Percentiles rank a stretch among this genome's conserved stretches.
phyloP scores from a whole-genome alignment of 1,140 invertebrate genomes.

The Colletes latitarsis region DNA sequence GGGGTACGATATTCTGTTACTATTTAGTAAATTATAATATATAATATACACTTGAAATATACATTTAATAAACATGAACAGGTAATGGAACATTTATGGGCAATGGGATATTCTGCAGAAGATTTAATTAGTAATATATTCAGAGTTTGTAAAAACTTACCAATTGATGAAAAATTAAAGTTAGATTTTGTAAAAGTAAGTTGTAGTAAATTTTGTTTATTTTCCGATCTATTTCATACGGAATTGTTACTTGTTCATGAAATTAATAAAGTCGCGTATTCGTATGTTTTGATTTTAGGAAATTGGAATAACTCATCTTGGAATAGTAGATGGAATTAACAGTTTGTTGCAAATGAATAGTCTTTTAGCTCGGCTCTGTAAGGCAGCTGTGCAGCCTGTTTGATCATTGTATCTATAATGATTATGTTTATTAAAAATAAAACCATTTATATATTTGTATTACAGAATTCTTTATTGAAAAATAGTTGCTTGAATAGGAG shows the following conservation, averaged over 20 bases:
- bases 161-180: slow-evolving; percentile 90
- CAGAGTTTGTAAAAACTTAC: slow-evolving; percentile 93
- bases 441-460: slow-evolving; percentile 48
- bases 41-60: slow-evolving; percentile 14
- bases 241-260: background rate
- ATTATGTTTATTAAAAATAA: slow-evolving; percentile 29
- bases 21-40: background rate
- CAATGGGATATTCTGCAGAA: slow-evolving; percentile 96
- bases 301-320: slow-evolving; percentile 95
- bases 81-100: slow-evolving; percentile 94
- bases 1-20: slow-evolving; percentile 81
- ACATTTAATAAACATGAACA: slow-evolving; percentile 70
- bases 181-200: slow-evolving; percentile 92
- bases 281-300: slow-evolving; percentile 83
- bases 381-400: slow-evolving; percentile 57
- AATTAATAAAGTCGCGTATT: slow-evolving; percentile 37
- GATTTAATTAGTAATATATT: slow-evolving; percentile 98
- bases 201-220: slow-evolving; percentile 19
- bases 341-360: slow-evolving; percentile 95
- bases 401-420: background rate
- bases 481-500: background rate
- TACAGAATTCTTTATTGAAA: slow-evolving; percentile 42
- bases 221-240: too few relatives aligned
- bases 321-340: slow-evolving; percentile 93
- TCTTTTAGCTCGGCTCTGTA: slow-evolving; percentile 91